Evolutionary conservation across 2,888 invertebrate species (phyloP), one percentile per base, ranked within the genome.

Genomic region (Agrochola lychnidis): DNA sequence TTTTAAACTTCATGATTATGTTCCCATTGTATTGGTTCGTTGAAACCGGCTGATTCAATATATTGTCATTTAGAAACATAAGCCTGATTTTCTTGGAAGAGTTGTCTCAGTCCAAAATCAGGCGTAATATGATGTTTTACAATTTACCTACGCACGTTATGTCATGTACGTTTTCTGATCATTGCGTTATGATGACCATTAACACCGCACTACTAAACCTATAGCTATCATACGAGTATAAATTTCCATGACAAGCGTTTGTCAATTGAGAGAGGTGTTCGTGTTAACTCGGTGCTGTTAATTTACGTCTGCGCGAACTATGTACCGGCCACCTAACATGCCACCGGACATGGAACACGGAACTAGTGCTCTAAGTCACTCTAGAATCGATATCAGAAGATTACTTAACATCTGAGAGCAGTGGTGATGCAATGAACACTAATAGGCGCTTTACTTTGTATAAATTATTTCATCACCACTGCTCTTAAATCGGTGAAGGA

Each of bases 221-320:
- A 42, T 1, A 71, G 30, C 42, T 68, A 51, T 40, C 56, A 63
- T 51, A n/a, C n/a, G 30, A 64, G 19, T 42, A 57, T 40, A 48
- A 36, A 75, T 78, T 72, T 70, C 42, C 67, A 71, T 72, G 67
- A 78, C 78, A 78, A 80, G 73, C 42, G 61, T 66, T 69, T 66
- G 61, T 78, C 83, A 70, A 82, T 45, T 78, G 76, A n/a, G 48
- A 14, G 82, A 80, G 76, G 74, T 76, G 66, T 73, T 64, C 76
- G 69, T 45, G 81, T 62, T 81, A 81, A 76, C 76, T 78, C 40
- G n/a, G 36, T 1, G 66, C 71, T 45, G 76, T 80, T 73, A 75
- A 45, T 6, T 61, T 53, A 64, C 63, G 71, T 72, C 71, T 76
- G 53, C 69, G 45, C 48, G 62, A 61, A 69, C 76, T 68, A 78